phyloP scores from a whole-genome alignment of 2,113 vertebrate species.

The Sitta europaea region DNA sequence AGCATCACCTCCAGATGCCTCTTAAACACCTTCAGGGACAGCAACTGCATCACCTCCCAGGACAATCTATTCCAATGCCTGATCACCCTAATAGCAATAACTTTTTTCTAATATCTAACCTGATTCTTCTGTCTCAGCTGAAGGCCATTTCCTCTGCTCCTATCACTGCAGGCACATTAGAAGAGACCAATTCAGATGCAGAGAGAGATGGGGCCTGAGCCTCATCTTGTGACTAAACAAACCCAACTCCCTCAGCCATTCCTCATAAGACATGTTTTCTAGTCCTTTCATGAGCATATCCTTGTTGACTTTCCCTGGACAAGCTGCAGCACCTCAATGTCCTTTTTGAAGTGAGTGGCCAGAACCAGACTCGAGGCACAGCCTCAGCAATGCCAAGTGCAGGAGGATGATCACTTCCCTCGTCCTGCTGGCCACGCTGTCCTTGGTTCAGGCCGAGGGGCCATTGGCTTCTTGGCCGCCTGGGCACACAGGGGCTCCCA shows the following conservation, averaged over 20 bases:
- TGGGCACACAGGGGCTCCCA: not conserved
- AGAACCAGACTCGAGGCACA: not conserved
- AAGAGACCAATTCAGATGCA: not conserved
- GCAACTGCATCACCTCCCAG: not conserved
- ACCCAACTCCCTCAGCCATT: not conserved
- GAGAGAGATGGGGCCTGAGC: not conserved
- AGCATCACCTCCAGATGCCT: not conserved
- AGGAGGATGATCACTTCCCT: too few relatives aligned
- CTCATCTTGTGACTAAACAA: not conserved
- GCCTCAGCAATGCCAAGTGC: not conserved
- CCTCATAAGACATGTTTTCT: not conserved
- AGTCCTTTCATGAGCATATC: too few relatives aligned
- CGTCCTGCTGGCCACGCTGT: not conserved
- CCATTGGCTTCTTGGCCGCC: not conserved
- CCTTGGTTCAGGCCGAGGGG: not conserved
- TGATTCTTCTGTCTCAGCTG: not conserved
- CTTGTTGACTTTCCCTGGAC: not conserved
- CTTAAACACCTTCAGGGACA: not conserved
- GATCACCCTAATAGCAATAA: not conserved
- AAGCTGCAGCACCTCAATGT: not conserved
- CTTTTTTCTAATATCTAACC: not conserved
- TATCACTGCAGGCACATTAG: not conserved
- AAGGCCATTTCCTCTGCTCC: not conserved
- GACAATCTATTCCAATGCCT: not conserved
- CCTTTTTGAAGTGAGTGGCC: not conserved